Base-by-base conservation (phyloP, 1,140 invertebrate species). In the Drosophila takahashii region DNA sequence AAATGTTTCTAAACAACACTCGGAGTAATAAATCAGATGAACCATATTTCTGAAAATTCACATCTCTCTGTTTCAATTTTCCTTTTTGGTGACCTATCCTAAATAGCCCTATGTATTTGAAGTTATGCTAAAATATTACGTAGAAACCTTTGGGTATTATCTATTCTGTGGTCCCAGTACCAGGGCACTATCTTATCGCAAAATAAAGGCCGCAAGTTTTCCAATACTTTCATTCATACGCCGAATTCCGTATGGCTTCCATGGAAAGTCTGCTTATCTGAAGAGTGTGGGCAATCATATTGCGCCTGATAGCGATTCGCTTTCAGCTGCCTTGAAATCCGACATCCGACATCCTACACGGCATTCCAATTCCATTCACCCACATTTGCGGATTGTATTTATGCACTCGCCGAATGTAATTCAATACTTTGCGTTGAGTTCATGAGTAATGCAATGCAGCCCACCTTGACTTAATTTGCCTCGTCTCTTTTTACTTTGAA, bases 391-490 rank as follows among this genome's bases (percentile, higher is more conserved):
- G 50, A 66, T 64, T 61, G 34, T 69, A 66, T 81, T 77, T 67
- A 81, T 73, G 74, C 79, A 76, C 39, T 75, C 60, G 56, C 58
- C 57, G 15, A 45, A 9, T 71, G 81, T 59, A 85, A 85, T 73
- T 67, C 52, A 79, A 86, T 87, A 81, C 70, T 9, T 11, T n/a
- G 44, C 37, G 50, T 48, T 26, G 59, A 56, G 75, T 59, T 73
- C 57, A 57, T 77, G 74, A 89, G 56, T 83, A 76, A 78, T 79
- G 70, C 81, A 83, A 83, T 73, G 69, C 74, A 56, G 59, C 44
- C 79, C 79, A 72, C 84, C 84, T 89, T 89, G 84, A 89, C 84
- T 89, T 80, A 44, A 89, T 89, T 89, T 89, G 72, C 76, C 47
- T 71, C 56, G 77, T 79, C 71, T 81, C 74, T 81, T 75, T 67